Percentiles rank a stretch among this genome's conserved stretches.
These are phyloP conservation scores for Drosophila persimilis DNA, from an alignment of 1,140 invertebrate genomes.

Conservation along the genomic window DNA sequence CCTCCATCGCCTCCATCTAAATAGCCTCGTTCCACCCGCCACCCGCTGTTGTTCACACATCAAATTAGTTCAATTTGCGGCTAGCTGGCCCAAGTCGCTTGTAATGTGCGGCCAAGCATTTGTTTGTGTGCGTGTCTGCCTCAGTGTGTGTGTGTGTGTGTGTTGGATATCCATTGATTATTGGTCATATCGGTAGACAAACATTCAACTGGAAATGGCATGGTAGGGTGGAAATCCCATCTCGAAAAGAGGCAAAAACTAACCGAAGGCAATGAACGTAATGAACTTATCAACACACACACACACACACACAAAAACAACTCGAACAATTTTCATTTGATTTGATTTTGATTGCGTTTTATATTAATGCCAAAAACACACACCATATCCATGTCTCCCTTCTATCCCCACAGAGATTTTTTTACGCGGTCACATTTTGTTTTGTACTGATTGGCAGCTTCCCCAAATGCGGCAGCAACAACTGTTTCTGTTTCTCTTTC, in stretches of 20 bases:
- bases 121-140: conserved; percentile 14
- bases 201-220: conserved; percentile 14
- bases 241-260: neutral
- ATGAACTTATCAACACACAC: conserved; percentile 70
- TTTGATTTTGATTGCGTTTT: conserved; percentile 79
- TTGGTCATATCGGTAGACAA: conserved; percentile 67
- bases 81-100: conserved; percentile 58
- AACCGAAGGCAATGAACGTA: conserved; percentile 72
- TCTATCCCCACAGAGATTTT: neutral
- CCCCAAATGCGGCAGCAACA: neutral
- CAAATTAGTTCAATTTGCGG: conserved; percentile 74
- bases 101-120: conserved; percentile 58
- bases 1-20: conserved; percentile 4
- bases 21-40: neutral
- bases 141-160: neutral
- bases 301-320: conserved; percentile 35
- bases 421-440: conserved; percentile 31
- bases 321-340: conserved; percentile 78
- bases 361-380: conserved; percentile 66
- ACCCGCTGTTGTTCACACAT: conserved; percentile 70
- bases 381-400: neutral
- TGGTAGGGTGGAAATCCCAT: conserved; percentile 1
- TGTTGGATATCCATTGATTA: conserved; percentile 41
- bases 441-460: conserved; percentile 33
- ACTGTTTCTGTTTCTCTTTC: neutral